These are phyloP conservation scores for Pyralis farinalis DNA, from an alignment of 2,888 invertebrate species.

Conservation along the genomic window DNA sequence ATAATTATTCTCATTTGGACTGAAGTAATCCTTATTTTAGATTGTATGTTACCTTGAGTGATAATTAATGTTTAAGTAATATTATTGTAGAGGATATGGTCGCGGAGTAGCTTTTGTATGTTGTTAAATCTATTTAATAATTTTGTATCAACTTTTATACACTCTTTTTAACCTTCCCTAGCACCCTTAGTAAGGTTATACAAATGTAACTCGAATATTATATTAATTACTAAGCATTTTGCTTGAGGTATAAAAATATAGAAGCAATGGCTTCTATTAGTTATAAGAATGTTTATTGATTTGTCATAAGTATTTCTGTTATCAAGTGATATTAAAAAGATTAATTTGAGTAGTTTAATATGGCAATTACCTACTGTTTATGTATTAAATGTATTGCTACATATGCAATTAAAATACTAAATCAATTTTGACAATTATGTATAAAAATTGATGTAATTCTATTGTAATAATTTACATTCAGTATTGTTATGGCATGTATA, in stretches of 20 bases:
- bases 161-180: slow-evolving; percentile 79
- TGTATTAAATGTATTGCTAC: too few relatives aligned
- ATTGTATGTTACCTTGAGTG: slow-evolving; percentile 61
- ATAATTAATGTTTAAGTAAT: slow-evolving; percentile 64
- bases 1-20: slow-evolving; percentile 51
- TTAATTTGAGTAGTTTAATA: too few relatives aligned
- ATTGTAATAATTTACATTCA: too few relatives aligned
- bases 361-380: too few relatives aligned
- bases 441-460: too few relatives aligned
- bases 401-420: too few relatives aligned
- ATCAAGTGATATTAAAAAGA: neutral
- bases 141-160: slow-evolving; percentile 79
- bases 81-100: slow-evolving; percentile 57
- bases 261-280: slow-evolving; percentile 5
- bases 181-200: slow-evolving; percentile 62
- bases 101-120: slow-evolving; percentile 78
- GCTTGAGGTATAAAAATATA: slow-evolving; percentile 1
- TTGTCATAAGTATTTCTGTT: neutral
- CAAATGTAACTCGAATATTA: slow-evolving; percentile 25
- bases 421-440: too few relatives aligned
- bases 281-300: slow-evolving; percentile 4
- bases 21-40: slow-evolving; percentile 49
- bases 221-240: slow-evolving; percentile 5
- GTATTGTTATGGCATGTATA: too few relatives aligned
- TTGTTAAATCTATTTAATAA: slow-evolving; percentile 75